Percentiles rank a stretch among this genome's conserved stretches.
These are phyloP conservation scores for Sebastes fasciatus DNA, from an alignment of 2,113 vertebrate species.

Conservation along the genomic window DNA sequence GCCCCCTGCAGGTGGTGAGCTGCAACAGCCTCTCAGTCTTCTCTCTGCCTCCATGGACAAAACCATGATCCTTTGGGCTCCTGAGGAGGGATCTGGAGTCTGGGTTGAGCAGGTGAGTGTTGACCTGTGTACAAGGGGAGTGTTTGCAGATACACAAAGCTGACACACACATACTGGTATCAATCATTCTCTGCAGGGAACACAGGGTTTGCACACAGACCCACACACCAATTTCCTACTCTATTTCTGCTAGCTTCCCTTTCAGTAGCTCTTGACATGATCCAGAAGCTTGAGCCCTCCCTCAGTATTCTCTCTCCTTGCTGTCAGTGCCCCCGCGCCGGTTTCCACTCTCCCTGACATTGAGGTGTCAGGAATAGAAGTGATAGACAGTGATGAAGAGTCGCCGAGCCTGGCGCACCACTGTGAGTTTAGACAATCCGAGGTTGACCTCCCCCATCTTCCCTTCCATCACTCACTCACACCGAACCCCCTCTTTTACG, in stretches of 20 bases:
- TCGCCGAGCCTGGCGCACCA: slow-evolving; percentile 36
- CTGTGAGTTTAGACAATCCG: slow-evolving; percentile 66
- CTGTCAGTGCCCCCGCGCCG: slow-evolving; percentile 49
- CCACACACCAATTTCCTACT: slow-evolving; percentile 8
- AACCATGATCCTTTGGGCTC: slow-evolving; percentile 97
- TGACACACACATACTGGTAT: slow-evolving; percentile 11
- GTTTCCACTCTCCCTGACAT: slow-evolving; percentile 62
- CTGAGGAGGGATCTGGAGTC: slow-evolving; percentile 94
- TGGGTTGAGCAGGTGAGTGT: slow-evolving; percentile 95
- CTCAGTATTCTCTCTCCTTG: slow-evolving; percentile 33
- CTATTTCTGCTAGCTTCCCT: slow-evolving; percentile 24
- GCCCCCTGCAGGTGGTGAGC: slow-evolving; percentile 87
- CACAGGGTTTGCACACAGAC: not conserved
- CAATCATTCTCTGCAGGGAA: slow-evolving; percentile 16
- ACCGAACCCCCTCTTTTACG: slow-evolving; percentile 47
- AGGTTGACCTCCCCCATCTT: slow-evolving; percentile 65
- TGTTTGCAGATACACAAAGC: not conserved
- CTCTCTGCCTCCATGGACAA: slow-evolving; percentile 98
- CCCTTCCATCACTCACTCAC: slow-evolving; percentile 61
- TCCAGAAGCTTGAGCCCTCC: slow-evolving; percentile 30
- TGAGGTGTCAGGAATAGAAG: slow-evolving; percentile 73
- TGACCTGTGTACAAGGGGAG: not conserved
- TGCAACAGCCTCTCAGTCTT: slow-evolving; percentile 89
- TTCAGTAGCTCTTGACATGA: slow-evolving; percentile 56
- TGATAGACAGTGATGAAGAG: slow-evolving; percentile 75